Base-by-base conservation (phyloP, 2,888 invertebrate genomes). In the Dicroscelio sp. region DNA sequence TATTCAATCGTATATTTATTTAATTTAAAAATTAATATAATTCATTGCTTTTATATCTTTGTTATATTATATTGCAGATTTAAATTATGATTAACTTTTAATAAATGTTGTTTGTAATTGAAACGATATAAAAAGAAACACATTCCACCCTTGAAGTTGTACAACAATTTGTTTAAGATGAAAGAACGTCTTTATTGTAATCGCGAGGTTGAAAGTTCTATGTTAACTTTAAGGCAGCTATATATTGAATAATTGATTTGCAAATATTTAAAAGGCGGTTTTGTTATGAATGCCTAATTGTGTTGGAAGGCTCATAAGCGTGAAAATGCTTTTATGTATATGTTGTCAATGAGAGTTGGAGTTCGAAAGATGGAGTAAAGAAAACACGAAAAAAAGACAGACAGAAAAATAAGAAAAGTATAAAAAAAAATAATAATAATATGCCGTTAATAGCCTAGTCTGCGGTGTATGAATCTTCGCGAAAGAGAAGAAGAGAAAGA, bases 221-320 rank as follows among this genome's bases (percentile, higher is more conserved):
- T 25, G 73, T 87, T 90, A 87, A 90, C 63, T 79, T 73, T 89
- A 78, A 78, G 86, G 80, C 86, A 69, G 86, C 86, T 90, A 52
- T 52, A 17, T 52, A 90, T 82, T 86, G n/a, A 73, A 79, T 48
- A 5, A 90, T 86, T 90, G 73, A 83, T 90, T 90, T 86, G 90
- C 90, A 82, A 90, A 90, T 86, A 63, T 90, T 86, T 90, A 86
- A 69, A 25, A 38, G 43, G 35, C 58, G 75, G n/a, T 90, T 90
- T 83, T 90, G 90, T 90, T 90, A 90, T 86, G 25, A 52, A 63
- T 83, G 90, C 86, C 90, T 90, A 86, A 86, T 76, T 90, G 82
- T 35, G 85, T 90, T 86, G 52, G 82, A 82, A 85, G 85, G 75
- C 80, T 85, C 63, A 83, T 76, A 71, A 67, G 79, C 86, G 79